phyloP scores from a whole-genome alignment of 2,113 vertebrate species.

The Pipra filicauda region DNA sequence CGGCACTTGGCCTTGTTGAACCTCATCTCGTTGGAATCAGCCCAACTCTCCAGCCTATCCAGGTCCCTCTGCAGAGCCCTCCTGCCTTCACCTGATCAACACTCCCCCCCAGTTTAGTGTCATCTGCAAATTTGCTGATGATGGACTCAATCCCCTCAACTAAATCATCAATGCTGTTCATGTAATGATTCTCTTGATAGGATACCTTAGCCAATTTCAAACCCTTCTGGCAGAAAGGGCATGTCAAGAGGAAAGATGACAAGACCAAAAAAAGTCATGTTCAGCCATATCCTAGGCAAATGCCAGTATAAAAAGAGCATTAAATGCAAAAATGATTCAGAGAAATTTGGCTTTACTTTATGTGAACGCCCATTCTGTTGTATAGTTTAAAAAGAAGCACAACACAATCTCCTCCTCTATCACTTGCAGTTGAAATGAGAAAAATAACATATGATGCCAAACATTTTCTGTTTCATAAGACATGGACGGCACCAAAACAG shows the following conservation, averaged over 20 bases:
- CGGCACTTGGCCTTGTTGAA: too few relatives aligned
- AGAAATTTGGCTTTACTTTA: background rate
- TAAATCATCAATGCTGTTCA: background rate
- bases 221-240: background rate
- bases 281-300: background rate
- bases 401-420: background rate
- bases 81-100: too few relatives aligned
- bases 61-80: too few relatives aligned
- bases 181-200: background rate
- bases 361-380: background rate
- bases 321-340: background rate
- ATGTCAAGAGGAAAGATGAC: background rate
- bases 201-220: background rate
- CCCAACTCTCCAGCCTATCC: too few relatives aligned
- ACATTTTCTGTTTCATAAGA: background rate
- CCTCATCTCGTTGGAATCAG: too few relatives aligned
- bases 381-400: accelerated
- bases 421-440: background rate
- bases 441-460: background rate
- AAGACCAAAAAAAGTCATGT: background rate
- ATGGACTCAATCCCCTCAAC: too few relatives aligned
- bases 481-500: background rate
- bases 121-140: too few relatives aligned
- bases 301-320: background rate
- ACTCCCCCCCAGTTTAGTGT: too few relatives aligned